phyloP scores from a whole-genome alignment of 2,888 invertebrate genomes.

The Ophraella communa region DNA sequence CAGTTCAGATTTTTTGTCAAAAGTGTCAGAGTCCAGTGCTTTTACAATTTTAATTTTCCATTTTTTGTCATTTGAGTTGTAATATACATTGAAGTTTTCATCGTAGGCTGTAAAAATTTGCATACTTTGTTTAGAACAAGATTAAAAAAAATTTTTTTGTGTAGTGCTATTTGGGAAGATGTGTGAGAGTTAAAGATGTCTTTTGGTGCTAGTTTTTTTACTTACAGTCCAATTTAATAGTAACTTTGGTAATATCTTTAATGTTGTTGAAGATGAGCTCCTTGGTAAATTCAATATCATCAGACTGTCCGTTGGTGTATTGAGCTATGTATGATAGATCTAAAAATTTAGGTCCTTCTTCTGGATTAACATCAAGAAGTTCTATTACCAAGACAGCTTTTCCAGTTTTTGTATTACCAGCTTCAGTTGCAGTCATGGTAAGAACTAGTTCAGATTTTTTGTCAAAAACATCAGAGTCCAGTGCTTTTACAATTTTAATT shows the following conservation, averaged over 20 bases:
- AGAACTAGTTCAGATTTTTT: conserved; percentile 9
- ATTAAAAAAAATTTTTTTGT: too few species aligned
- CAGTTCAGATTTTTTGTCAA: conserved; percentile 5
- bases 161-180: background rate
- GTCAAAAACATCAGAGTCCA: background rate
- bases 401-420: background rate
- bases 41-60: conserved; percentile 8
- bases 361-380: background rate
- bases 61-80: background rate
- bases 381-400: conserved; percentile 17
- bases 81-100: conserved; percentile 14
- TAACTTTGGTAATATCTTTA: conserved; percentile 25
- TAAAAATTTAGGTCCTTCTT: conserved; percentile 10
- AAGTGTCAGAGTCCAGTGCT: background rate
- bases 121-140: too few species aligned
- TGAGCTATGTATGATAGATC: conserved; percentile 11
- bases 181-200: background rate
- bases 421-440: conserved; percentile 11
- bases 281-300: conserved; percentile 29
- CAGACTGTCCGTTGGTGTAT: conserved; percentile 7
- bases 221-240: conserved; percentile 23
- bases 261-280: conserved; percentile 32
- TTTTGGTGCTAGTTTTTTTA: background rate
- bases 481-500: conserved; percentile 1
- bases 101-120: conserved; percentile 29